phyloP scores from a whole-genome alignment of 2,797 vertebrate genomes.

The Poliocrania exsul region DNA sequence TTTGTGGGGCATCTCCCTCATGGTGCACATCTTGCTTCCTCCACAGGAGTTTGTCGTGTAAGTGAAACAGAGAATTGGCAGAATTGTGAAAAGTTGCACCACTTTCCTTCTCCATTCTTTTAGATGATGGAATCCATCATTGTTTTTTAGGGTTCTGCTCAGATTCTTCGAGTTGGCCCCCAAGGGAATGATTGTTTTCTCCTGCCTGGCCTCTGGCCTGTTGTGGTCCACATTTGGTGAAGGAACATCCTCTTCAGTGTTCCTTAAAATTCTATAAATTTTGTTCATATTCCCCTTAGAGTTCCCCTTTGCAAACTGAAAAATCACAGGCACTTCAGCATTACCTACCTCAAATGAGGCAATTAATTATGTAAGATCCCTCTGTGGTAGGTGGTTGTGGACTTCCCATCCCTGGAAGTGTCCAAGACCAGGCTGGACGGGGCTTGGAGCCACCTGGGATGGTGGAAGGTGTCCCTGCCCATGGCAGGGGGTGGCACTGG shows the following conservation, averaged over 20 bases:
- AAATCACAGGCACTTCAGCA: not conserved
- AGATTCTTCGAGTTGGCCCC: not conserved
- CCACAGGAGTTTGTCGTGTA: not conserved
- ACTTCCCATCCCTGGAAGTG: not conserved
- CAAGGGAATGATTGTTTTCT: not conserved
- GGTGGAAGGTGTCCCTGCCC: not conserved
- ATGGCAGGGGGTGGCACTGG: not conserved
- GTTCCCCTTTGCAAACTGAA: not conserved
- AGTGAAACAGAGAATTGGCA: not conserved
- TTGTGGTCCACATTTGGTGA: not conserved
- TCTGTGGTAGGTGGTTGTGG: rapidly evolving
- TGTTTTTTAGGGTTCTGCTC: not conserved
- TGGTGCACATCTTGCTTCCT: not conserved
- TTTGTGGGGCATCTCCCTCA: rapidly evolving
- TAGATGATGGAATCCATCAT: not conserved
- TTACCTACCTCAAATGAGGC: not conserved
- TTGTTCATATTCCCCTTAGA: not conserved
- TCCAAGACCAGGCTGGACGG: not conserved
- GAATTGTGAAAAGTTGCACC: not conserved
- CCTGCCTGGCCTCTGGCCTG: not conserved
- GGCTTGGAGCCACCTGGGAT: not conserved
- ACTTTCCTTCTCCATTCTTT: not conserved
- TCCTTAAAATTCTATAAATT: not conserved
- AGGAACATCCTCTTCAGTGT: not conserved
- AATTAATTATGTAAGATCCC: not conserved